These are phyloP conservation scores for Smittia sp. DNA, from an alignment of 2,888 invertebrate genomes.

Conservation along the genomic window DNA sequence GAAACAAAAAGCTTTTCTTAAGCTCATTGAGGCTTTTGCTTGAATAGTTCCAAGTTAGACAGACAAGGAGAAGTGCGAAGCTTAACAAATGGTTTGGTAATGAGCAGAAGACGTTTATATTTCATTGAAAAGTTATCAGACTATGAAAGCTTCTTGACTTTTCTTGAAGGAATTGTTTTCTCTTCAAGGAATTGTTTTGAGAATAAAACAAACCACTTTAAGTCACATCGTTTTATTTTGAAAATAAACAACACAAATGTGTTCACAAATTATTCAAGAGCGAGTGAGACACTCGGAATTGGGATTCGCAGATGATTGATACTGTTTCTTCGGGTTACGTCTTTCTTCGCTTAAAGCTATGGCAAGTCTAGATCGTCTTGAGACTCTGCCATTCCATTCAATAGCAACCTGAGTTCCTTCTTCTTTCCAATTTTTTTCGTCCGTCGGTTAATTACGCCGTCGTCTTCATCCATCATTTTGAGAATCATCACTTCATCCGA, in stretches of 20 bases:
- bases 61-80: too few species aligned
- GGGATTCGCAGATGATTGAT: not conserved
- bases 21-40: too few species aligned
- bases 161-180: not conserved
- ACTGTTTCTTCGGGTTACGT: not conserved
- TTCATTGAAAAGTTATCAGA: too few species aligned
- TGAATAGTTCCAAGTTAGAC: too few species aligned
- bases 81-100: too few species aligned
- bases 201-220: too few species aligned
- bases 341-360: not conserved
- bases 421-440: conserved; percentile 48
- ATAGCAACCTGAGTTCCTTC: conserved; percentile 48
- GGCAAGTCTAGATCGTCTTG: conserved; percentile 33
- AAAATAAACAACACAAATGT: not conserved
- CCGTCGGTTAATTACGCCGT: conserved; percentile 52
- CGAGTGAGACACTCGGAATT: not conserved
- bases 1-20: too few species aligned
- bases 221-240: too few species aligned
- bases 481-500: conserved; percentile 60
- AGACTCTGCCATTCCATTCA: conserved; percentile 43
- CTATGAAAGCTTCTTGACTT: too few species aligned
- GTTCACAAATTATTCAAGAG: not conserved
- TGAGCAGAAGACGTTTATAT: too few species aligned
- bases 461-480: conserved; percentile 54
- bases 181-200: too few species aligned